A percentile compares a stretch with the other conserved stretches of the same genome.
These are phyloP conservation scores for Drosophila nasuta DNA, from an alignment of 1,140 invertebrate genomes.

Conservation along the genomic window DNA sequence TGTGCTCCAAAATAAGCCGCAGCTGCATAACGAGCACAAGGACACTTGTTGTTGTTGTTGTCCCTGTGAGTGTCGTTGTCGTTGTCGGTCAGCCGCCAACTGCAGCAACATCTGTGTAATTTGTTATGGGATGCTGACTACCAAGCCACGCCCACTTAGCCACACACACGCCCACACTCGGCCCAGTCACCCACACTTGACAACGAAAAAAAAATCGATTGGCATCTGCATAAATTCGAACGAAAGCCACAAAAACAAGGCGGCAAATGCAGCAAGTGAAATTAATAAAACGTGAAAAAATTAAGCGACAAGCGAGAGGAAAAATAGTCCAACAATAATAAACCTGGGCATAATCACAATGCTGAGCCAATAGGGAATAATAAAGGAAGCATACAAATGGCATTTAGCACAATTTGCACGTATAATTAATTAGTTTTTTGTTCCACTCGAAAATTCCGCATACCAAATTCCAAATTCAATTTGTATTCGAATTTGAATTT, in stretches of 20 bases:
- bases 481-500: conserved; percentile 71
- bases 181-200: not conserved
- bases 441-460: conserved; percentile 42
- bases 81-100: conserved; percentile 23
- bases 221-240: conserved; percentile 52
- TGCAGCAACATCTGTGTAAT: conserved; percentile 39
- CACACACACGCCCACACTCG: no score
- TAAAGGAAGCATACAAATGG: conserved; percentile 39
- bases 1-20: conserved; percentile 65
- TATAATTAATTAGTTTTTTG: conserved; percentile 78
- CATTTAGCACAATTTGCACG: conserved; percentile 77
- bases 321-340: conserved; percentile 4
- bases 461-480: conserved; percentile 50
- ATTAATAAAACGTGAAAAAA: conserved; percentile 38
- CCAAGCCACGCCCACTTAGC: conserved; percentile 25
- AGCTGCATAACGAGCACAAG: conserved; percentile 64
- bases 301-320: conserved; percentile 5
- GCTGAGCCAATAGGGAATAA: conserved; percentile 31
- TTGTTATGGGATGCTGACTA: conserved; percentile 20
- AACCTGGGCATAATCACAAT: conserved; percentile 8
- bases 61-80: not conserved
- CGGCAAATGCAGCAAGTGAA: conserved; percentile 17
- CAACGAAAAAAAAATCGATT: conserved; percentile 58
- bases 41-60: conserved; percentile 60
- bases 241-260: conserved; percentile 27